A percentile compares a stretch with the other conserved stretches of the same genome.
These are phyloP conservation scores for Catharus bicknelli DNA, from an alignment of 2,113 vertebrate genomes.

Conservation along the genomic window DNA sequence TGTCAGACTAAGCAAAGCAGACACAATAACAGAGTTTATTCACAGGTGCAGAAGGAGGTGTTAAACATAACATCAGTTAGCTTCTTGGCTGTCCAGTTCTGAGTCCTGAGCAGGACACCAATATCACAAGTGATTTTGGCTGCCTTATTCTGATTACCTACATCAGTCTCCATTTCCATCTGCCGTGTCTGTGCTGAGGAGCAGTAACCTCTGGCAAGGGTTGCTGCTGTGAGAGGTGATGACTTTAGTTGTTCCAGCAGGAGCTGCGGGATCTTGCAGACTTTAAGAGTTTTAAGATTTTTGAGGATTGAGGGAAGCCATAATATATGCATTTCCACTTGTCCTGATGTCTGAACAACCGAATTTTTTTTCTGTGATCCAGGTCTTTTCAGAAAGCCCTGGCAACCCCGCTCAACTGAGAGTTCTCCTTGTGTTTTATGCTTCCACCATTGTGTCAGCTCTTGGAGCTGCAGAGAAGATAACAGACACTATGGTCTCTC, in stretches of 20 bases:
- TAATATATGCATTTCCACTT: neutral
- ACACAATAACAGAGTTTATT: neutral
- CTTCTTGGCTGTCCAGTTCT: neutral
- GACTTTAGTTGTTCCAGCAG: neutral
- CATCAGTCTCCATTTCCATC: neutral
- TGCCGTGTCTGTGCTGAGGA: neutral
- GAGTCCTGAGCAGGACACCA: neutral
- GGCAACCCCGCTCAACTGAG: conserved; percentile 80
- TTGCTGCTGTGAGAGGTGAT: neutral
- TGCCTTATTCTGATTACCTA: neutral
- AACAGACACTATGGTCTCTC: conserved; percentile 83
- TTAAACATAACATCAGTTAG: neutral
- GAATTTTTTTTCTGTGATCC: neutral
- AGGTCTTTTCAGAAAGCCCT: conserved; percentile 83
- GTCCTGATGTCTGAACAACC: neutral
- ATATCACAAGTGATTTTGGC: neutral
- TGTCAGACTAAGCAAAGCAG: neutral
- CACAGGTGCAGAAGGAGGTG: neutral
- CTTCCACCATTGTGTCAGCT: conserved; percentile 85
- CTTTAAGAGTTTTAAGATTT: neutral
- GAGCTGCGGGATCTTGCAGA: neutral
- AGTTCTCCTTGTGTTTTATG: conserved; percentile 93
- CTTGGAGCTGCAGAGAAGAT: conserved; percentile 80
- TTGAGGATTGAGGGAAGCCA: neutral
- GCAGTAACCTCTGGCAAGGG: neutral